Evolutionary conservation across 2,888 invertebrate genomes (phyloP), one percentile per base, ranked within the genome.

Genomic region (Lysandra coridon): DNA sequence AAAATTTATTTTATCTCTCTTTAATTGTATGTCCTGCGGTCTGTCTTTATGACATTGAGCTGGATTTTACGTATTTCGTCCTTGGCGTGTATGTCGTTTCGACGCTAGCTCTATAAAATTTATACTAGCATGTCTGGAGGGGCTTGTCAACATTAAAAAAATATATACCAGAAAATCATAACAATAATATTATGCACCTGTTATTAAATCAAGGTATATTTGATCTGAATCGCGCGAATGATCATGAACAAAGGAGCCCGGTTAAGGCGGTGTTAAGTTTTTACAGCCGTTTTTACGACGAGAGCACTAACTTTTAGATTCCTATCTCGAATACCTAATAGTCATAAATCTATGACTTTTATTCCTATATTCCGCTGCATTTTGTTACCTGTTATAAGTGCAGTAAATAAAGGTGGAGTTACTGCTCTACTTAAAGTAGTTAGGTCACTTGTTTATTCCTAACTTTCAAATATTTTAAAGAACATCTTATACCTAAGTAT

Each of bases 211-310:
- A 17, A 69, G 2, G 33, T 33, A 33, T 37, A 69, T 69, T 69
- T 33, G 33, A 69, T 81, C 85, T 69, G 69, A 14, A 84, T 84
- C 87, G 84, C 84, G 86, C 87, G 85, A 85, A 84, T 84, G 83
- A 84, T 84, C 86, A 87, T 87, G 87, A 87, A 88, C 84, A 85
- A 84, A 84, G 84, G 84, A 82, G 84, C 86, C 86, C 87, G 85
- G 85, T 83, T 87, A 85, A 85, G 86, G 86, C 85, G 84, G 86
- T 84, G 85, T 85, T 84, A 85, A 85, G 83, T 84, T 89, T 90
- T 91, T 90, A 91, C 89, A 87, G 87, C 88, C 85, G 83, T 85
- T 83, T 90, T 90, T 90, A 91, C 86, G 88, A 86, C 85, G 89
- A 86, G 89, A 85, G 85, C 85, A 84, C 85, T 87, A 83, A 86